These are phyloP conservation scores for Benthosema pterotum DNA, from an alignment of 2,797 vertebrate species.

Conservation along the genomic window DNA sequence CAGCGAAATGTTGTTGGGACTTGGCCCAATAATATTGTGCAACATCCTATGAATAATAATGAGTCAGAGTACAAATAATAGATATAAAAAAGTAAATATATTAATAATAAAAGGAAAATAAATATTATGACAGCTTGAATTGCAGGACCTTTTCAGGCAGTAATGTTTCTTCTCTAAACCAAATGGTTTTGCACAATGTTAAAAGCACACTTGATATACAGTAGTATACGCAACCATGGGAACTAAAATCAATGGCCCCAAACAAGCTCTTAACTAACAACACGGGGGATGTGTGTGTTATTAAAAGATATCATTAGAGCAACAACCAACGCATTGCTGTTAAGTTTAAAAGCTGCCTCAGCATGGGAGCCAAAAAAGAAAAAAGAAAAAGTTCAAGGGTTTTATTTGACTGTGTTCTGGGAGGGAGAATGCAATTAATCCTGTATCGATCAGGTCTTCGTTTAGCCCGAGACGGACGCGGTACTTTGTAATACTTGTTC, in stretches of 20 bases:
- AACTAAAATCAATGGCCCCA: conserved; percentile 14
- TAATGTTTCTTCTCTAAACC: neutral
- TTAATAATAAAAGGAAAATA: neutral
- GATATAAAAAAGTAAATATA: too few relatives aligned
- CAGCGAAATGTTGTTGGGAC: too few relatives aligned
- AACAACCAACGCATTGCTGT: conserved; percentile 24
- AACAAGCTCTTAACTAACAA: conserved; percentile 17
- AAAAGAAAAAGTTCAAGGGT: neutral
- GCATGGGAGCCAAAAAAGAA: conserved; percentile 35
- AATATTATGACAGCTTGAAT: neutral
- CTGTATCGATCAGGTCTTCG: conserved; percentile 76
- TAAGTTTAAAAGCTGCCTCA: conserved; percentile 24
- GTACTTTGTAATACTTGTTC: conserved; percentile 78
- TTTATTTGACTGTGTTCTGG: conserved; percentile 53
- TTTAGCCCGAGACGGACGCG: conserved; percentile 59
- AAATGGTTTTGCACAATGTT: conserved; percentile 2
- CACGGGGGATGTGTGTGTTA: conserved; percentile 8
- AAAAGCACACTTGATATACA: neutral
- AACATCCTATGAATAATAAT: too few relatives aligned
- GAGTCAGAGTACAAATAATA: too few relatives aligned
- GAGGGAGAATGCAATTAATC: conserved; percentile 76
- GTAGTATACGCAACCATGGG: neutral
- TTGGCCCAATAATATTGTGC: too few relatives aligned
- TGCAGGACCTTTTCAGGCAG: neutral
- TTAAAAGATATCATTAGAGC: conserved; percentile 26